Evolutionary conservation across 2,797 vertebrate genomes (phyloP).

Genomic region (Coregonus sp.): DNA sequence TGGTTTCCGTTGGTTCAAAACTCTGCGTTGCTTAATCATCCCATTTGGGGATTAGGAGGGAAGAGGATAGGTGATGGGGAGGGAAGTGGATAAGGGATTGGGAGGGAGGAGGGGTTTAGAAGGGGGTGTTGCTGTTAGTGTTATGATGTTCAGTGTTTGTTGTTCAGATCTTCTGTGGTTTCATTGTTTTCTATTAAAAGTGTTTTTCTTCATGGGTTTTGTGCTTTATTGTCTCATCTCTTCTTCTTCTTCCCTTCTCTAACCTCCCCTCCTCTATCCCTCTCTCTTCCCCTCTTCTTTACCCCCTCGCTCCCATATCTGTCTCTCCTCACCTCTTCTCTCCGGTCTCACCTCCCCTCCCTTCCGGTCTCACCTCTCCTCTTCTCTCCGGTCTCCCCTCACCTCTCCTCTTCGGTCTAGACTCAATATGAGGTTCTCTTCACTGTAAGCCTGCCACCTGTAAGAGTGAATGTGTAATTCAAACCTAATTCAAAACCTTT

Average conservation of each 20-base stretch:
- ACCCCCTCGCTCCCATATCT: background rate
- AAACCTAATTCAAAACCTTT: background rate
- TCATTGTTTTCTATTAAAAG: conserved; percentile 5
- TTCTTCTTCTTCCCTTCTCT: background rate
- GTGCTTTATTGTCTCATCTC: conserved; percentile 10
- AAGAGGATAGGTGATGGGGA: background rate
- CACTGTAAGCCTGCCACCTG: background rate
- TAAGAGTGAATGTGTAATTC: background rate
- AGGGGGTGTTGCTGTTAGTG: background rate
- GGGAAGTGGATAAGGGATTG: background rate
- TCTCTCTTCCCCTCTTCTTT: background rate
- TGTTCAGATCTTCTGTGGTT: background rate
- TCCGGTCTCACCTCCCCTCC: background rate
- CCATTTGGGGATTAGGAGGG: background rate
- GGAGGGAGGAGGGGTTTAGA: background rate
- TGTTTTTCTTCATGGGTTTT: background rate
- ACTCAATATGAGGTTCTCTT: background rate
- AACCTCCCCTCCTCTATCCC: background rate
- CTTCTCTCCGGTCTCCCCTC: background rate
- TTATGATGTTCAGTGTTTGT: background rate
- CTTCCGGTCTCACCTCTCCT: background rate
- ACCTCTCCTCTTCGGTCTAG: background rate
- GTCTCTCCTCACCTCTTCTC: background rate
- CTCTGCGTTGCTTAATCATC: background rate
- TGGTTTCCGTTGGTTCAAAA: background rate